Evolutionary conservation across 2,797 vertebrate genomes (phyloP), one percentile per base, ranked within the genome.

Genomic region (Rhinichthys osculus): DNA sequence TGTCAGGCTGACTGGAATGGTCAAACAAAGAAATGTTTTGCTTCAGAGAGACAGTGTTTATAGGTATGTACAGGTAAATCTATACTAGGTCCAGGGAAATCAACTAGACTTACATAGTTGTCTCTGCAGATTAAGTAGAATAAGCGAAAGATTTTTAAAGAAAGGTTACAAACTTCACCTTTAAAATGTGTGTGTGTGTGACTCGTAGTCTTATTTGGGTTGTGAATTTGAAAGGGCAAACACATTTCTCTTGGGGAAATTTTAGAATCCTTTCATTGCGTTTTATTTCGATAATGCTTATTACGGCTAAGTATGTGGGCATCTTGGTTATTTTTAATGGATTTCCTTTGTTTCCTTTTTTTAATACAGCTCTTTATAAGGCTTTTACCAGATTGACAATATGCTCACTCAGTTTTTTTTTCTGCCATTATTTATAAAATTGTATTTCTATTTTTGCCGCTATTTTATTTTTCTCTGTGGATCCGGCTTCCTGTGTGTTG

Each of bases 401-500:
- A 38, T 50, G 47, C 14, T 40, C 70, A 54, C 62, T 59, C 44
- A 76, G n/a, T 40, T 13, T 73, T 78, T 40, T 47, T 67, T 82
- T 38, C 33, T 59, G 77, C 23, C 21, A 35, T 81, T 87, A 87
- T 74, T 88, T 86, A 86, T 81, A 86, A 83, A 78, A 79, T 85
- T 83, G 40, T 86, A 57, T 83, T 87, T 87, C 82, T 89, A 78
- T 76, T 64, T 94, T 93, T 93, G 89, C 93, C 90, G 17, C 83
- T 52, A 17, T 70, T 57, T 74, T 11, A 38, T 47, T 21, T 52
- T 95, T 54, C 92, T 94, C 94, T 94, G 92, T 93, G 92, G 90
- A 93, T 93, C 93, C 92, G 93, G 91, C 91, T 92, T 92, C 91
- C 94, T 94, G 94, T 95, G 93, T 94, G 84, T 95, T 93, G 94